Evolutionary conservation across 2,888 invertebrate genomes (phyloP), one percentile per base, ranked within the genome.

Genomic region (Ornithoptera priamus): DNA sequence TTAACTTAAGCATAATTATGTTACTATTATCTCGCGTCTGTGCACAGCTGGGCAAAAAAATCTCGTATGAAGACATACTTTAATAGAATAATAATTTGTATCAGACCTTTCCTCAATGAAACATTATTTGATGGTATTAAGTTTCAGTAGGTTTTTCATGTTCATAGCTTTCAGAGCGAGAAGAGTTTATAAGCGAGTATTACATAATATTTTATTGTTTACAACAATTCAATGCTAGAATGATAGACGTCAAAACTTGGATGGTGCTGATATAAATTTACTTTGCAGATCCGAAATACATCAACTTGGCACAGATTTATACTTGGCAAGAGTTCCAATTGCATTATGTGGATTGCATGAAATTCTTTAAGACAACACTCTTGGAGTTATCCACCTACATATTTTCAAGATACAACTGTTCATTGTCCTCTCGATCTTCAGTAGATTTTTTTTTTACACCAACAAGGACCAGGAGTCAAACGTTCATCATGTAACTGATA

Each of bases 251-350:
- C 64, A 64, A 70, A 64, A 42, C 57, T 57, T 56, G 56, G 46
- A 63, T 63, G 56, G 63, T n/a, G 63, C 58, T 53, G 67, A 56
- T 70, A 39, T 39, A 63, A 70, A 66, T 65, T 56, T 59, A 42
- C 20, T 39, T 39, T 62, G 17, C 65, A 42, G 20, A 67, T 61
- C 60, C 53, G 53, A 70, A 67, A 70, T 70, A 67, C 66, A 70
- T 70, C 70, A 64, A 22, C 60, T 63, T 39, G 53, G 67, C 63
- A 63, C 61, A 57, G 67, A 65, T 70, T 62, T 64, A 59, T 30
- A 70, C 30, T 70, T 70, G 70, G 70, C 70, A 70, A 56, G 63
- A 60, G 60, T 64, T 70, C 18, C 64, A 46, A 57, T 30, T 70
- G 61, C 67, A 67, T 67, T 57, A 64, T 70, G 46, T 46, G 62